phyloP scores from a whole-genome alignment of 2,888 invertebrate species.

The Tineola bisselliella region DNA sequence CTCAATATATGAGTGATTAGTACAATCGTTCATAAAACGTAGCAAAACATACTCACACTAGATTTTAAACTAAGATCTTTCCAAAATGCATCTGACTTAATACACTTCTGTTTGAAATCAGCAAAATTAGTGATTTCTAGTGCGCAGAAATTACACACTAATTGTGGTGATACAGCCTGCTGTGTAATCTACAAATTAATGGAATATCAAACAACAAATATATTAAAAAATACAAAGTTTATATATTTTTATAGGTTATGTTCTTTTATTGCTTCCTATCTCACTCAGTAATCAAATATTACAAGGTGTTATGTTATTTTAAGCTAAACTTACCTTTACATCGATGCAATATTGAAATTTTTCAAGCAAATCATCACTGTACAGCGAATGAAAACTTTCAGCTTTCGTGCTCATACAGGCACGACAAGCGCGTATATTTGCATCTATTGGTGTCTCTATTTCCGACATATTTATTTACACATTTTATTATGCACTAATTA shows the following conservation, averaged over 20 bases:
- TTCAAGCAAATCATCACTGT: slow-evolving; percentile 22
- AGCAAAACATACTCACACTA: not conserved
- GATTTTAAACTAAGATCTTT: not conserved
- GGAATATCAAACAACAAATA: not conserved
- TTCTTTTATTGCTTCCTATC: too few relatives aligned
- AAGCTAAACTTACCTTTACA: slow-evolving; percentile 24
- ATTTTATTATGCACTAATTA: not conserved
- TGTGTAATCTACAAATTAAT: not conserved
- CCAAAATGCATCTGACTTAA: slow-evolving; percentile 30
- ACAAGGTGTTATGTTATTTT: not conserved
- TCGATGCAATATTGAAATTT: slow-evolving; percentile 32
- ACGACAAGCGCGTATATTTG: slow-evolving; percentile 23
- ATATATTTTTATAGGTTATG: not conserved
- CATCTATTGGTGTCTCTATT: not conserved
- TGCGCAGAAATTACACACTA: slow-evolving; percentile 24
- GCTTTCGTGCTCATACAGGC: slow-evolving; percentile 27
- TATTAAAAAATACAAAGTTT: not conserved
- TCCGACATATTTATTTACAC: not conserved
- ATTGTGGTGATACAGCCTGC: slow-evolving; percentile 8
- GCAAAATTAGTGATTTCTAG: slow-evolving; percentile 25
- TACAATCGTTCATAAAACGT: too few relatives aligned
- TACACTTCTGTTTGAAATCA: slow-evolving; percentile 30
- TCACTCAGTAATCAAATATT: too few relatives aligned
- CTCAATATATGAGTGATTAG: too few relatives aligned
- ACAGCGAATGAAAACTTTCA: slow-evolving; percentile 20